Conservation (phyloP, 2,888 invertebrate genomes). For the Trissolcus brochymenae region DNA sequence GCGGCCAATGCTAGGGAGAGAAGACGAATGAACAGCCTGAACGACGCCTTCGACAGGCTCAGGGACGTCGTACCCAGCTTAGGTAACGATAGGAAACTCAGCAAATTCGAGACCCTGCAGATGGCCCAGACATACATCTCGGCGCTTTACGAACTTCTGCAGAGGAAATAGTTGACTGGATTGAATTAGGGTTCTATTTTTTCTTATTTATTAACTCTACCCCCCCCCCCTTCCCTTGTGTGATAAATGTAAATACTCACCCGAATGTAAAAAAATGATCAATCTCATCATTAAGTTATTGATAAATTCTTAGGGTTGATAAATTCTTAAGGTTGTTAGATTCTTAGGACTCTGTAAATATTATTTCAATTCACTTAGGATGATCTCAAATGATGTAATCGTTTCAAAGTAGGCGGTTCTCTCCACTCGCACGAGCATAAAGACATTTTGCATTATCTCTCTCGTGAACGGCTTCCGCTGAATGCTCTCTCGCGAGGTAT, state of each 20-base stretch:
- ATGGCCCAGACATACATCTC: constrained; percentile 88
- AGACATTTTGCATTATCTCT: constrained; percentile 44
- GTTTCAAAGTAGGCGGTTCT: constrained; percentile 2
- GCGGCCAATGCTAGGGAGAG: constrained; percentile 87
- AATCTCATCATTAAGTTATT: constrained; percentile 31
- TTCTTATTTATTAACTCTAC: too few species aligned
- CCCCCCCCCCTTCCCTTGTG: background rate
- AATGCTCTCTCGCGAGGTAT: constrained; percentile 53
- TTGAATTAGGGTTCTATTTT: background rate
- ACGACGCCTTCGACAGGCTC: constrained; percentile 85
- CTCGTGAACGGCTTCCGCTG: constrained; percentile 29
- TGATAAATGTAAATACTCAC: constrained; percentile 41
- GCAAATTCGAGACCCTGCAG: constrained; percentile 87
- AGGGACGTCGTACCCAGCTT: constrained; percentile 84
- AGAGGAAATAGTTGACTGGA: constrained; percentile 24
- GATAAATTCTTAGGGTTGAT: background rate
- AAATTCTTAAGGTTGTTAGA: background rate
- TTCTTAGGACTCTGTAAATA: constrained; percentile 23
- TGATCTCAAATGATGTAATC: constrained; percentile 47
- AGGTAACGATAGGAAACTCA: constrained; percentile 84
- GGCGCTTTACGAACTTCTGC: constrained; percentile 79
- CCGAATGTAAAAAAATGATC: constrained; percentile 7
- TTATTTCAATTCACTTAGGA: constrained; percentile 23
- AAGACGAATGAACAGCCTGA: constrained; percentile 85
- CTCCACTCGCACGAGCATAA: constrained; percentile 15